Evolutionary conservation across 2,888 invertebrate genomes (phyloP).

Genomic region (Drosophila mimetica): DNA sequence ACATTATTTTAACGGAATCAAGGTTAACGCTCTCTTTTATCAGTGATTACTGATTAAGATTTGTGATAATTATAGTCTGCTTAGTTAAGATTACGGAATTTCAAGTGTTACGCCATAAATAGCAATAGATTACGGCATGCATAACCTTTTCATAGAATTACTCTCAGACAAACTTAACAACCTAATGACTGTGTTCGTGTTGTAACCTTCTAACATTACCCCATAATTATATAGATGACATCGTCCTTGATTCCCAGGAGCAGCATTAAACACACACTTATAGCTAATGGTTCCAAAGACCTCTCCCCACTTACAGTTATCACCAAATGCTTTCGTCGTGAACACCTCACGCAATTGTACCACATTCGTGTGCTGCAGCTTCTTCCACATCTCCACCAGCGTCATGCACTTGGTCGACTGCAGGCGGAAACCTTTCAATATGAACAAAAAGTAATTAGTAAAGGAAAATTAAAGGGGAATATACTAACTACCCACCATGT

Average conservation of each 20-base stretch:
- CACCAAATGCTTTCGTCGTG: conserved; percentile 97
- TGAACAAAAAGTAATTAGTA: too few species aligned
- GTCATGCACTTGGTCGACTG: conserved; percentile 93
- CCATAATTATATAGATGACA: background rate
- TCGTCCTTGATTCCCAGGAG: conserved; percentile 7
- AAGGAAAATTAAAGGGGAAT: background rate
- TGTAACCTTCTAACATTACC: background rate
- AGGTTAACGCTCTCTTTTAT: conserved; percentile 3
- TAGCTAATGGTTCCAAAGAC: background rate
- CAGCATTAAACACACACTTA: conserved; percentile 8
- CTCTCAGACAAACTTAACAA: background rate
- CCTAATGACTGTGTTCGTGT: too few species aligned
- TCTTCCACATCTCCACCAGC: conserved; percentile 96
- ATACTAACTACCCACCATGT: conserved; percentile 87
- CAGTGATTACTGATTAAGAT: background rate
- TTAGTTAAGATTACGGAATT: background rate
- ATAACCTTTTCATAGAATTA: background rate
- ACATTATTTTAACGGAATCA: background rate
- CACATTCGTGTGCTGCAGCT: conserved; percentile 96
- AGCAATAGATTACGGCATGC: background rate
- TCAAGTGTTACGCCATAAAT: background rate
- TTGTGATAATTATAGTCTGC: background rate
- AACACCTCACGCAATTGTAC: conserved; percentile 96
- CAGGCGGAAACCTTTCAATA: conserved; percentile 88
- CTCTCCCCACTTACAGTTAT: conserved; percentile 90